Base-by-base conservation (phyloP, 2,797 vertebrate genomes). In the Microctenopoma stevenorrisi region DNA sequence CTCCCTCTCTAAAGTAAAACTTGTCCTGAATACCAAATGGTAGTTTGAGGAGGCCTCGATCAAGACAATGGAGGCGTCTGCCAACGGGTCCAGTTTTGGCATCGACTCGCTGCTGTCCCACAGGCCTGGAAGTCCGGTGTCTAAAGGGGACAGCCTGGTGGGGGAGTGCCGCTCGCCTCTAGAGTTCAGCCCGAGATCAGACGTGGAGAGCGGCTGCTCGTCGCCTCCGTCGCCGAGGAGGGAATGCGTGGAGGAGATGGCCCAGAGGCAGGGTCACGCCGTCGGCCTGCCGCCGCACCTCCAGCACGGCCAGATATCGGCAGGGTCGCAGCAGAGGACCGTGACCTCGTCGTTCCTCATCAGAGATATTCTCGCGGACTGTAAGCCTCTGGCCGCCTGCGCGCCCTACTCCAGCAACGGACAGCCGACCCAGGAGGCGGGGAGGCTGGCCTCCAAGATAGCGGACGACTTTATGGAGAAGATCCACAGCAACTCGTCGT, bases 301-400 rank as follows among this genome's bases (percentile, higher is more conserved):
- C 28, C 97, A 96, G 57, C 92, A 93, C 82, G 96, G 95, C 5
- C 96, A 95, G 86, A 93, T 95, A 51, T 97, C 96, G 0, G 97
- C 94, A 40, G 96, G 96, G 9, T 94, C 96, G 47, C 97, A 97
- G 90, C 96, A 96, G 78, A 93, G 97, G 89, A 98, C 96, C 44
- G 97, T 97, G 92, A 98, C 97, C 85, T 99, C 97, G 60, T 98
- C 97, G 65, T 99, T 99, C 91, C 94, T 99, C 78, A 99, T 99
- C 90, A 94, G 97, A 92, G 98, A 99, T 87, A 99, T 99, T 81
- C 94, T 99, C 56, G 97, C 96, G 59, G 98, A 99, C 92, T 98
- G 97, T 90, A 98, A 98, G 64, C 98, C 98, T 0, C 91, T 98
- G 64, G 97, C 98, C 3, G 97, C 97, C 77, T 98, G 97, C 72